A percentile compares a stretch with the other conserved stretches of the same genome.
These are phyloP conservation scores for Acheta domesticus DNA, from an alignment of 2,888 invertebrate genomes.

Conservation along the genomic window DNA sequence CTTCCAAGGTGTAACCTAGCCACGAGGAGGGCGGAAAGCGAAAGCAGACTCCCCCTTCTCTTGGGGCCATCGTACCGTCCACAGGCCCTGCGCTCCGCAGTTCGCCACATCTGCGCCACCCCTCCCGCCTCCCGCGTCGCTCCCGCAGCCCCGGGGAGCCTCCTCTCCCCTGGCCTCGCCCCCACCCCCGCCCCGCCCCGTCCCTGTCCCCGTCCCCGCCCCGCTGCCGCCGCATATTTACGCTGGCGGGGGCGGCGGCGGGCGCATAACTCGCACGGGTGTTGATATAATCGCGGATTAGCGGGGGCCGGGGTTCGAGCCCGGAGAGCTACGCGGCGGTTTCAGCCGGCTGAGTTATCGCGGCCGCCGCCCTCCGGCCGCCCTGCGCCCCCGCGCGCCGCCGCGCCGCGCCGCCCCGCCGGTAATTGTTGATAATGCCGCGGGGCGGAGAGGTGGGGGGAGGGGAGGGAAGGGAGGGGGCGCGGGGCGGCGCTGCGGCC, in stretches of 20 bases:
- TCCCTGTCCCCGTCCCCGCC: background rate
- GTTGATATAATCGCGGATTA: slow-evolving; percentile 18
- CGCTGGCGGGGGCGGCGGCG: slow-evolving; percentile 18
- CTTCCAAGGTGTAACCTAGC: too few species aligned
- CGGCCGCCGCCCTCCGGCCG: background rate
- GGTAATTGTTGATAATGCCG: slow-evolving; percentile 18
- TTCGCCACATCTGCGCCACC: background rate
- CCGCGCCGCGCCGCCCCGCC: background rate
- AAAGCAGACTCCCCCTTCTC: too few species aligned
- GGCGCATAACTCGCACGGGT: background rate
- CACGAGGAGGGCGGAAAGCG: too few species aligned
- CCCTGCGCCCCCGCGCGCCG: too few species aligned
- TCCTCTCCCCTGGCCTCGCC: background rate
- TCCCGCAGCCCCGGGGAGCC: background rate
- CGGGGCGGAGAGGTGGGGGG: background rate
- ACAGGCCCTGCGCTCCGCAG: background rate
- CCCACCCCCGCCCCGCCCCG: background rate
- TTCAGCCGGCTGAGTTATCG: background rate
- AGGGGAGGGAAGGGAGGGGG: background rate
- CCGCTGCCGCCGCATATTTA: background rate
- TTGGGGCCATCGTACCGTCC: too few species aligned
- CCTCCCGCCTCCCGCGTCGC: background rate
- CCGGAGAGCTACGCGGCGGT: background rate
- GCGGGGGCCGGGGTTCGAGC: slow-evolving; percentile 10
- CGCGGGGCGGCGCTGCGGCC: background rate